A percentile compares a stretch with the other conserved stretches of the same genome.
These are phyloP conservation scores for Sturnus vulgaris DNA, from an alignment of 2,113 vertebrate species.

Conservation along the genomic window DNA sequence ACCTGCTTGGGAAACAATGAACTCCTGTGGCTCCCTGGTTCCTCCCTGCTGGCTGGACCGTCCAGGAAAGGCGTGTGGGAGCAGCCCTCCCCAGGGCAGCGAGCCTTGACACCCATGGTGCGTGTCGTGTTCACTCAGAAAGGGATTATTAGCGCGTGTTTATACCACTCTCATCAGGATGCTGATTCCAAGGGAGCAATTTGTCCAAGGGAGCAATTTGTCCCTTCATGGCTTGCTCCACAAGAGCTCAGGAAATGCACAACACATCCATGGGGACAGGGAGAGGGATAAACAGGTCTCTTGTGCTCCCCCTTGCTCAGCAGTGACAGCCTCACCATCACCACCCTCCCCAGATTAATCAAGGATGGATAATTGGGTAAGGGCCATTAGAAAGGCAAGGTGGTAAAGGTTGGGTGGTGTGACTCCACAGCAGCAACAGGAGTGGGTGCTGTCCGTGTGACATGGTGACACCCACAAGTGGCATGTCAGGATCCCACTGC, in stretches of 20 bases:
- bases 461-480: background rate
- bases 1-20: slow-evolving; percentile 64
- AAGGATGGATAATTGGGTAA: background rate
- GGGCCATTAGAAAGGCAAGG: background rate
- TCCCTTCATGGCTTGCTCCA: background rate
- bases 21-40: background rate
- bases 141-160: rapidly evolving
- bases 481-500: rapidly evolving
- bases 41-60: background rate
- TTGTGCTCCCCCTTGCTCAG: background rate
- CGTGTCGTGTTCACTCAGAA: rapidly evolving
- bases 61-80: background rate
- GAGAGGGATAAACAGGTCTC: background rate
- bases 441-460: rapidly evolving
- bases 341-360: background rate
- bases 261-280: rapidly evolving
- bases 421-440: background rate
- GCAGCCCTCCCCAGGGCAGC: background rate
- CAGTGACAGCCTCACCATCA: background rate
- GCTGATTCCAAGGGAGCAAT: background rate
- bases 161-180: background rate
- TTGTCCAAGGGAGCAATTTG: background rate
- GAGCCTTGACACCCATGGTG: background rate
- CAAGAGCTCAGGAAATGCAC: background rate
- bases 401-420: background rate